Evolutionary conservation across 30 jellyfish, hydroid and myxozoan species (phyloP).

Genomic region (Aurelia sp.): DNA sequence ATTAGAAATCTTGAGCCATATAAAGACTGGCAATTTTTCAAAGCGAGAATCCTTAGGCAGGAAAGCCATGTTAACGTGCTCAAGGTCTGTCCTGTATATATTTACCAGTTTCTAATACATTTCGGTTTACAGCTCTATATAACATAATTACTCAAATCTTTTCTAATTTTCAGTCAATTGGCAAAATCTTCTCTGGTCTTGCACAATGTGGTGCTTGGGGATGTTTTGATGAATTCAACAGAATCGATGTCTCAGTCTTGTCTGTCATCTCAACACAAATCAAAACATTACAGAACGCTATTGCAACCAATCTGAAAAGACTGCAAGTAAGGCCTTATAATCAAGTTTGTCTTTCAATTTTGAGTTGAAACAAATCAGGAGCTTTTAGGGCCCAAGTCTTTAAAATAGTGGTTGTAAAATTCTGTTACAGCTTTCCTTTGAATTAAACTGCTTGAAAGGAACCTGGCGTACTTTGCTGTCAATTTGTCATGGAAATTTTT

Average conservation of each 20-base stretch:
- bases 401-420: background rate
- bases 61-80: too few relatives aligned
- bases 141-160: too few relatives aligned
- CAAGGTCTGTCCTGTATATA: too few relatives aligned
- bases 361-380: background rate
- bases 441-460: too few relatives aligned
- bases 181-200: conserved; percentile 97
- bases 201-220: conserved; percentile 99
- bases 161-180: conserved; percentile 84
- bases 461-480: too few relatives aligned
- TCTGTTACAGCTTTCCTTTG: too few relatives aligned
- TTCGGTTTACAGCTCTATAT: too few relatives aligned
- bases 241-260: conserved; percentile 96
- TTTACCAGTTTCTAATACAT: too few relatives aligned
- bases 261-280: conserved; percentile 99
- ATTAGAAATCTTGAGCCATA: too few relatives aligned
- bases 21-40: too few relatives aligned
- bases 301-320: conserved; percentile 82
- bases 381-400: background rate
- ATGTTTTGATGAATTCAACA: conserved; percentile 98
- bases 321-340: conserved; percentile 79
- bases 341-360: background rate
- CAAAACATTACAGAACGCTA: conserved; percentile 93
- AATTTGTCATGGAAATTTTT: too few relatives aligned
- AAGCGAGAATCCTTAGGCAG: too few relatives aligned